Evolutionary conservation across 2,797 vertebrate species (phyloP), one percentile per base, ranked within the genome.

Genomic region (Peromyscus attwateri): DNA sequence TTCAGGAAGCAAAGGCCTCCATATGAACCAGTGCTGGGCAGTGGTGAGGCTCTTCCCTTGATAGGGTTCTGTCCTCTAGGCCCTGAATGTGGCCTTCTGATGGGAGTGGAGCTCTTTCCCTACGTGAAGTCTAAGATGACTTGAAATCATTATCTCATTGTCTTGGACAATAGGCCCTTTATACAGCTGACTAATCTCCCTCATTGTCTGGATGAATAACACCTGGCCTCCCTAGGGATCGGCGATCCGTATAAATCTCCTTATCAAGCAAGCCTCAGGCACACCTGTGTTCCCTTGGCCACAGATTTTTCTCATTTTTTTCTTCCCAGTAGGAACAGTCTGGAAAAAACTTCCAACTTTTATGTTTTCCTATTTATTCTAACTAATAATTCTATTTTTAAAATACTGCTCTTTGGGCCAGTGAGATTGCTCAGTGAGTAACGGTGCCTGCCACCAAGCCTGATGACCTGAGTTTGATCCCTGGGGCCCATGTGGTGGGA

Each of bases 161-260:
- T 66, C 79, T 85, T 57, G 73, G 71, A 85, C 71, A 79, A 43
- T 55, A 60, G 82, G 68, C 60, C 13, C 68, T 87, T 92, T 80
- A 60, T 90, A 46, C 21, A 57, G 52, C 19, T 87, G 90, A 92
- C 95, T 96, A 89, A 94, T 75, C 68, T 23, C 19, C 25, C n/a
- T 10, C 46, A 85, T 95, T 90, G 80, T 96, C 66, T 60, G 49
- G 46, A 66, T 49, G 73, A 75, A 9, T 60, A 43, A 52, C 90
- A 75, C 46, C 81, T 81, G 80, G 85, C 46, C 64, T 94, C 64
- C 79, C 57, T 79, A 43, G 12, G 21, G 9, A 2, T 25, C 0
- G 2, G 31, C 0, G 3, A 57, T 64, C 25, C 37, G 0, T n/a
- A 2, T 11, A 85, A 40, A 60, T 40, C 73, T 81, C 70, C 37